These are phyloP conservation scores for Geopemphigus sp. DNA, from an alignment of 1,140 invertebrate species.

Conservation along the genomic window DNA sequence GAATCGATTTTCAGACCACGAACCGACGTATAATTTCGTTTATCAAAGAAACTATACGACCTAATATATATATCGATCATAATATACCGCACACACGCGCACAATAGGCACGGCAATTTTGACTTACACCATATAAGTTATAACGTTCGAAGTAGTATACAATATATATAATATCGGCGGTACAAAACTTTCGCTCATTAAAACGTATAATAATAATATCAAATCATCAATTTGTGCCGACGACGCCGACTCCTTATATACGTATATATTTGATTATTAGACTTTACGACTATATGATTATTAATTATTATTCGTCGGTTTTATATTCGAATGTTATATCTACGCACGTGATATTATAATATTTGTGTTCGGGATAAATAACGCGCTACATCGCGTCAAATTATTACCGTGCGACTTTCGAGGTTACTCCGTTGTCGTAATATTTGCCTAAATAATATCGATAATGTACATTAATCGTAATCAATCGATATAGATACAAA, in stretches of 20 bases:
- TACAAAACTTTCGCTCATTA: constrained; percentile 2
- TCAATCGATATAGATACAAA: too few relatives aligned
- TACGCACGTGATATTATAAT: too few relatives aligned
- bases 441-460: too few relatives aligned
- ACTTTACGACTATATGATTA: background rate
- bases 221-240: background rate
- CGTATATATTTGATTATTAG: background rate
- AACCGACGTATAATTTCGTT: too few relatives aligned
- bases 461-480: too few relatives aligned
- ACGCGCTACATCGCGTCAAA: too few relatives aligned
- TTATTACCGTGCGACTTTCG: too few relatives aligned
- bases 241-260: background rate
- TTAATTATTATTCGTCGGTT: background rate
- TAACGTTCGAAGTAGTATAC: background rate
- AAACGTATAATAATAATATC: background rate
- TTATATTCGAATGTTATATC: background rate
- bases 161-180: background rate
- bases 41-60: background rate
- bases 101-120: background rate
- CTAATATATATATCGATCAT: background rate
- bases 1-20: too few relatives aligned
- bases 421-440: too few relatives aligned
- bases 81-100: background rate
- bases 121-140: background rate
- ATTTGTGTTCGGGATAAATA: too few relatives aligned